These are phyloP conservation scores for Liasis olivaceus DNA, from an alignment of 2,797 vertebrate genomes.

Conservation along the genomic window DNA sequence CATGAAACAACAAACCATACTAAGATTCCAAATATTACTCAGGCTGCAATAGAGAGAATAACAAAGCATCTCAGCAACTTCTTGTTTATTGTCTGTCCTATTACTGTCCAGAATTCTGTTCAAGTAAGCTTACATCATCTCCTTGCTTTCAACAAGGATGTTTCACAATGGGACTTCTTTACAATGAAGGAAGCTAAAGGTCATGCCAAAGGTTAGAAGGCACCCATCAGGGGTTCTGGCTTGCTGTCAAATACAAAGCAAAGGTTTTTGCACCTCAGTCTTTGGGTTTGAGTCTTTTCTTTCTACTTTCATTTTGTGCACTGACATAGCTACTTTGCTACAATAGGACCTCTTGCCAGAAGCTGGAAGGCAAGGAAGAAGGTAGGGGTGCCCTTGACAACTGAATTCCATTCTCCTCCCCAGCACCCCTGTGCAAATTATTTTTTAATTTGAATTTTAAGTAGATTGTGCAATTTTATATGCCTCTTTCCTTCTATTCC, in stretches of 20 bases:
- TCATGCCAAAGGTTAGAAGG: conserved; percentile 48
- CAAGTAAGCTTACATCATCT: neutral
- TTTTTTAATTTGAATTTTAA: neutral
- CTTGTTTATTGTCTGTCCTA: neutral
- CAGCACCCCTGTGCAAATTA: conserved; percentile 13
- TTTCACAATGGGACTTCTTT: conserved; percentile 17
- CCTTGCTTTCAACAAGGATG: neutral
- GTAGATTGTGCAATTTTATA: neutral
- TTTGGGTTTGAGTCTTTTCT: conserved; percentile 37
- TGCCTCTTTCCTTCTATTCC: neutral
- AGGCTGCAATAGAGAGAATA: neutral
- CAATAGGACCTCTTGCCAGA: conserved; percentile 48
- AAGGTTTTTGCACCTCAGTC: conserved; percentile 30
- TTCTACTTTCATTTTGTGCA: conserved; percentile 39
- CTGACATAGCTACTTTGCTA: conserved; percentile 36
- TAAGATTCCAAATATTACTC: neutral
- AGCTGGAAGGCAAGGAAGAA: conserved; percentile 16
- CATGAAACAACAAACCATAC: neutral
- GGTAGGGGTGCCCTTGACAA: conserved; percentile 7
- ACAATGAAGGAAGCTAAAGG: conserved; percentile 55
- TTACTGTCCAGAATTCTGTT: neutral
- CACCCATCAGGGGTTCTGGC: conserved; percentile 18
- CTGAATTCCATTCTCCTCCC: conserved; percentile 16
- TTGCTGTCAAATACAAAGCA: conserved; percentile 54
- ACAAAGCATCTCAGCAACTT: neutral